Conservation (phyloP, 2,797 vertebrate genomes). For the Valencia hispanica region DNA sequence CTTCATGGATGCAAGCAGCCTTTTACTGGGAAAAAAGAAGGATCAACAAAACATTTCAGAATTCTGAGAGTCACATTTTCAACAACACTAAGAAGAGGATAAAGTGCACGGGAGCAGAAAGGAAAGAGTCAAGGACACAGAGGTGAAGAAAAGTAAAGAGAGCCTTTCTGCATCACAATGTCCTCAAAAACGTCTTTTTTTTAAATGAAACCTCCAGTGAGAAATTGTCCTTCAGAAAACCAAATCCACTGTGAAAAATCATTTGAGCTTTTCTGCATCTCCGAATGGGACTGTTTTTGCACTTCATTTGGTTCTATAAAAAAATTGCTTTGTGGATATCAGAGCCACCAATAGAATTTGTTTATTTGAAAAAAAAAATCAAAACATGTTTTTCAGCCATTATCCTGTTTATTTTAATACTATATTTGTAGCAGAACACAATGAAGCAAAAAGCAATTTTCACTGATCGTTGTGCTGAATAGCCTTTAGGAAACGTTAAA, state of each 20-base stretch:
- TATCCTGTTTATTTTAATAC: neutral
- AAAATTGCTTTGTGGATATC: neutral
- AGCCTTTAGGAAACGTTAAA: too few relatives aligned
- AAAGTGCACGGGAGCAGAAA: neutral
- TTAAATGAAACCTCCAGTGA: neutral
- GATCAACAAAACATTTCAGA: neutral
- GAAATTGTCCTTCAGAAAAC: conserved; percentile 1
- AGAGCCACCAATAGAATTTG: neutral
- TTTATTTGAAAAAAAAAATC: neutral
- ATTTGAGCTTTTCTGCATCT: neutral
- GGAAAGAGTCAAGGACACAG: neutral
- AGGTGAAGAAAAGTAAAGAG: neutral
- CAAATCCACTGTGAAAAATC: neutral
- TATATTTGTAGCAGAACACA: neutral
- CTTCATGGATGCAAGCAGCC: neutral
- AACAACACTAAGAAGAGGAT: neutral
- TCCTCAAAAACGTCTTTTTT: neutral
- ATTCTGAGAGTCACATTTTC: neutral
- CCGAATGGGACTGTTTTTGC: neutral
- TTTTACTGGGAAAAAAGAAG: neutral
- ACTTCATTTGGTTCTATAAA: neutral
- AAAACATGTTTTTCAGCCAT: neutral
- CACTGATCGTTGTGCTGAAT: too few relatives aligned
- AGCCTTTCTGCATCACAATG: neutral
- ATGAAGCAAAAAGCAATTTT: neutral